Percentiles rank a stretch among this genome's conserved stretches.
Evolutionary conservation across 2,113 vertebrate genomes (phyloP).

Genomic region (Todiramphus chloris): DNA sequence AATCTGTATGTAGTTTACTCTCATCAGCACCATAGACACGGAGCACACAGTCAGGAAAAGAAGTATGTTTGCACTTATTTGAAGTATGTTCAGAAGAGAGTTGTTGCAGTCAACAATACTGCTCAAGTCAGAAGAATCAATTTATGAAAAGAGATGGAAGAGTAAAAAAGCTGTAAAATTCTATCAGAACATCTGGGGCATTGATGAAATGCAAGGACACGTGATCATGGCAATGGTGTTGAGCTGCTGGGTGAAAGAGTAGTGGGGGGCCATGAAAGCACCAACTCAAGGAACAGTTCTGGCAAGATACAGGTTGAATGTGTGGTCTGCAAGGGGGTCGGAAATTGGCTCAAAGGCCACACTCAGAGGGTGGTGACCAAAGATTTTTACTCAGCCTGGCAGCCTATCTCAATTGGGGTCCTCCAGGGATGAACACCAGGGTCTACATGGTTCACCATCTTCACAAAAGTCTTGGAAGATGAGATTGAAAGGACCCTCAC

Average conservation of each 20-base stretch:
- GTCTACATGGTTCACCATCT: neutral
- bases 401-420: neutral
- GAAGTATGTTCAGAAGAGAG: neutral
- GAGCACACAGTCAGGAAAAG: neutral
- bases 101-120: neutral
- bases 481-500: neutral
- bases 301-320: neutral
- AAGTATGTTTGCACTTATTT: neutral
- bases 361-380: neutral
- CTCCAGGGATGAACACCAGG: rapidly evolving
- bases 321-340: neutral
- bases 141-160: neutral
- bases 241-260: neutral
- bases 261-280: neutral
- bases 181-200: neutral
- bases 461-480: neutral
- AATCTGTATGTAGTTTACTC: neutral
- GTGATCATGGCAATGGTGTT: neutral
- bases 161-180: neutral
- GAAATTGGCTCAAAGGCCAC: neutral
- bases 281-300: neutral
- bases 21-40: neutral
- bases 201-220: neutral
- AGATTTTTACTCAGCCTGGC: neutral
- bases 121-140: neutral